Conservation (phyloP, 2,113 vertebrate species). For the Corythaeola cristata region DNA sequence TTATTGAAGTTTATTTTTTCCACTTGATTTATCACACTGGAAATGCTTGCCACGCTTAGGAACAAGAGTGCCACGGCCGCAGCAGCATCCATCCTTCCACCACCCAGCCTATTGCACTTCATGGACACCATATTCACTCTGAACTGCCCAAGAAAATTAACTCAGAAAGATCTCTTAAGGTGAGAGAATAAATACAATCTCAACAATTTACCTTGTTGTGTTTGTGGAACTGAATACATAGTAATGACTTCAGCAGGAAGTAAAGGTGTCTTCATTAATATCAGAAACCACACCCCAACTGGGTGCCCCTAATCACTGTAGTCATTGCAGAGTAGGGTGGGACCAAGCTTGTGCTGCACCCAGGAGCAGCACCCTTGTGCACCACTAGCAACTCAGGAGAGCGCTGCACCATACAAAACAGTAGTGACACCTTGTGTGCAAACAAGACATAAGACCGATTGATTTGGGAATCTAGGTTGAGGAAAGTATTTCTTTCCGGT, state of each 20-base stretch:
- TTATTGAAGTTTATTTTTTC: neutral
- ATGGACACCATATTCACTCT: neutral
- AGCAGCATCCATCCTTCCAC: neutral
- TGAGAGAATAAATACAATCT: neutral
- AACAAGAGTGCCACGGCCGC: accelerated
- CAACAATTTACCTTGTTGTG: neutral
- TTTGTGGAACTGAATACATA: neutral
- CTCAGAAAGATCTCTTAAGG: neutral
- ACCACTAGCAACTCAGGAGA: neutral
- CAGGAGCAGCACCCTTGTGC: neutral
- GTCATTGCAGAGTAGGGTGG: neutral
- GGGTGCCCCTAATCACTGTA: too few relatives aligned
- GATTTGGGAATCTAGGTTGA: neutral
- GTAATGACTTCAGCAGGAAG: neutral
- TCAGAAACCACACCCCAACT: neutral
- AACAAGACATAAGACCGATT: neutral
- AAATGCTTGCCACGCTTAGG: neutral
- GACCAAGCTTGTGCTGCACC: neutral
- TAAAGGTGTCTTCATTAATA: neutral
- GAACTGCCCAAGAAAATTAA: neutral
- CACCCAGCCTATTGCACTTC: neutral
- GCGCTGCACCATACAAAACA: neutral
- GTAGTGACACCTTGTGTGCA: neutral
- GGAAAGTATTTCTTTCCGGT: neutral
- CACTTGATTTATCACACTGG: neutral